phyloP scores from a whole-genome alignment of 2,113 vertebrate genomes.

The Rhinopomastus cyanomelas region DNA sequence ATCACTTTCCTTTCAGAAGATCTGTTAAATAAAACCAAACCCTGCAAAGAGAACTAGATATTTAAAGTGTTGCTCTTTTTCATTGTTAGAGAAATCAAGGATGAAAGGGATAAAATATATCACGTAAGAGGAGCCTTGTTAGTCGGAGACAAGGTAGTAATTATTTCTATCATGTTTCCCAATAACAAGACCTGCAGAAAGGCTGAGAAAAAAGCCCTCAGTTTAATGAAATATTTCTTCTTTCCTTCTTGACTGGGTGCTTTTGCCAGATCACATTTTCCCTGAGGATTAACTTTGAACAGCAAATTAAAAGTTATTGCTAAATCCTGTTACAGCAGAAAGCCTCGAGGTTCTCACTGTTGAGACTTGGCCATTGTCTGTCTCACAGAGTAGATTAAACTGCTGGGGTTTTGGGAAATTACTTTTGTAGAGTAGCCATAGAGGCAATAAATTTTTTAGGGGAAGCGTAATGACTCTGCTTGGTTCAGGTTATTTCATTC shows the following conservation, averaged over 20 bases:
- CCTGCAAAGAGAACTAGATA: background rate
- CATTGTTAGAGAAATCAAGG: background rate
- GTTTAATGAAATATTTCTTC: background rate
- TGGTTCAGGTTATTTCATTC: background rate
- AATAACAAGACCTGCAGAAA: background rate
- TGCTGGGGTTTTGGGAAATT: background rate
- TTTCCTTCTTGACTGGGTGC: background rate
- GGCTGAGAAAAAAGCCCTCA: background rate
- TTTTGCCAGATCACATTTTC: constrained; percentile 54
- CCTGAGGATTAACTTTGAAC: constrained; percentile 66
- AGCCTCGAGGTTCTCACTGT: constrained; percentile 46
- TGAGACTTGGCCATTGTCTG: constrained; percentile 16
- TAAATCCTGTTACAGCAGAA: constrained; percentile 69
- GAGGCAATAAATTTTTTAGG: background rate
- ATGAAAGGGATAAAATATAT: background rate
- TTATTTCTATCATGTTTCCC: background rate
- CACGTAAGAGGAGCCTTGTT: background rate
- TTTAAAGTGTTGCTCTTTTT: background rate
- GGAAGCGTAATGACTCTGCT: background rate
- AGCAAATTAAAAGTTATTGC: constrained; percentile 70
- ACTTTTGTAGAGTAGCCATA: background rate
- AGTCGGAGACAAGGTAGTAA: background rate
- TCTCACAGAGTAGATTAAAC: constrained; percentile 22
- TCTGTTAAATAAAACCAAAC: background rate
- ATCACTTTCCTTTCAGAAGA: background rate